Conservation (phyloP, 2,797 vertebrate species). For the Sternarchorhynchus goeldii region DNA sequence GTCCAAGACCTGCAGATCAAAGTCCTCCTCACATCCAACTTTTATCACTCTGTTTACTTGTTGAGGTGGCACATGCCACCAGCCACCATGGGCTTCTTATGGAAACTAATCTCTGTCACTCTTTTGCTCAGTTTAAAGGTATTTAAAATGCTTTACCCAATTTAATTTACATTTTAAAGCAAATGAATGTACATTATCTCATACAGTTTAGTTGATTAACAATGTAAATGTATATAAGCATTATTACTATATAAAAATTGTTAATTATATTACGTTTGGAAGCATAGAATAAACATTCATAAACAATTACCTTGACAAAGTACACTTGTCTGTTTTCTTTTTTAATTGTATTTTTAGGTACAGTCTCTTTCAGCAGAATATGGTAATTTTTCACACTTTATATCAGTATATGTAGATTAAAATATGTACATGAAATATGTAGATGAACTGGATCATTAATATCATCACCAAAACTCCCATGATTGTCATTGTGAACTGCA, state of each 20-base stretch:
- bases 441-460: not conserved
- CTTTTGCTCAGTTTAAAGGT: slow-evolving; percentile 64
- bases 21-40: slow-evolving; percentile 54
- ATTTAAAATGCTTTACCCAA: slow-evolving; percentile 15
- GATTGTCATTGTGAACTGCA: not conserved
- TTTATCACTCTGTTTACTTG: slow-evolving; percentile 53
- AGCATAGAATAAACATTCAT: not conserved
- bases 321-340: not conserved
- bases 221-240: not conserved
- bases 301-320: not conserved
- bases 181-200: not conserved
- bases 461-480: not conserved
- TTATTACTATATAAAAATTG: too few relatives aligned
- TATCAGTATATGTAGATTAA: not conserved
- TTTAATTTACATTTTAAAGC: not conserved
- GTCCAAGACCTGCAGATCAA: slow-evolving; percentile 60
- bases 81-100: slow-evolving; percentile 61
- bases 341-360: slow-evolving; percentile 54
- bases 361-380: slow-evolving; percentile 58
- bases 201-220: not conserved
- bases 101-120: slow-evolving; percentile 51
- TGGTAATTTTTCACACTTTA: slow-evolving; percentile 54
- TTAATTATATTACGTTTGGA: too few relatives aligned
- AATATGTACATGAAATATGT: too few relatives aligned
- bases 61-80: slow-evolving; percentile 20